These are phyloP conservation scores for Acrocephalus scirpaceus DNA, from an alignment of 2,797 vertebrate species.

Conservation along the genomic window DNA sequence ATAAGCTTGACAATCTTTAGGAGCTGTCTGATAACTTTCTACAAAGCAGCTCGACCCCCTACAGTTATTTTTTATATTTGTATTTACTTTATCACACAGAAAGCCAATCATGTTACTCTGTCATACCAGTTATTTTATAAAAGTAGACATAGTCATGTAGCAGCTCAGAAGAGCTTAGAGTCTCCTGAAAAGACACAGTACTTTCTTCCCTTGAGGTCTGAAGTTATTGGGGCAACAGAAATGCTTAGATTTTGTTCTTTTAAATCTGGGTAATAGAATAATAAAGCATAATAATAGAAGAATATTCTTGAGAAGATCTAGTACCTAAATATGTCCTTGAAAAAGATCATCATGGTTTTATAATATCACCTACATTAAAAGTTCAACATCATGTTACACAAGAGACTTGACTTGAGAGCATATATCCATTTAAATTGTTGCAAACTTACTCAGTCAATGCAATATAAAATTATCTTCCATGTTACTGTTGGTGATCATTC, in stretches of 20 bases:
- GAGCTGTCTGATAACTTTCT: conserved; percentile 43
- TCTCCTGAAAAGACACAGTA: background rate
- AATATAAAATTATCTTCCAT: conserved; percentile 33
- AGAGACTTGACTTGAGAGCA: conserved; percentile 12
- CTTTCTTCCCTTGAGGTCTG: background rate
- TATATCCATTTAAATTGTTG: conserved; percentile 17
- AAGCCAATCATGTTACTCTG: conserved; percentile 6
- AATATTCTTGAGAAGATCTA: background rate
- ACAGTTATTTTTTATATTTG: conserved; percentile 39
- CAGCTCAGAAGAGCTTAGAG: background rate
- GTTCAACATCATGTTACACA: background rate
- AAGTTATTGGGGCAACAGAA: background rate
- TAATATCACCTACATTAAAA: background rate
- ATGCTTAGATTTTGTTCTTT: background rate
- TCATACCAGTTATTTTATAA: background rate
- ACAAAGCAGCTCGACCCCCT: conserved; percentile 17
- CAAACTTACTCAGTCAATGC: conserved; percentile 21
- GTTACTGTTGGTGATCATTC: conserved; percentile 25
- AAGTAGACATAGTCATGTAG: background rate
- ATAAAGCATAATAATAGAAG: background rate
- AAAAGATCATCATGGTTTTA: background rate
- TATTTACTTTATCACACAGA: conserved; percentile 26
- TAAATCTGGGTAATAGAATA: background rate
- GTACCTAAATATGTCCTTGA: background rate
- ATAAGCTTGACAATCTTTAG: conserved; percentile 10